Conservation (phyloP, 2,797 vertebrate species). For the Halcyon leucocephala region DNA sequence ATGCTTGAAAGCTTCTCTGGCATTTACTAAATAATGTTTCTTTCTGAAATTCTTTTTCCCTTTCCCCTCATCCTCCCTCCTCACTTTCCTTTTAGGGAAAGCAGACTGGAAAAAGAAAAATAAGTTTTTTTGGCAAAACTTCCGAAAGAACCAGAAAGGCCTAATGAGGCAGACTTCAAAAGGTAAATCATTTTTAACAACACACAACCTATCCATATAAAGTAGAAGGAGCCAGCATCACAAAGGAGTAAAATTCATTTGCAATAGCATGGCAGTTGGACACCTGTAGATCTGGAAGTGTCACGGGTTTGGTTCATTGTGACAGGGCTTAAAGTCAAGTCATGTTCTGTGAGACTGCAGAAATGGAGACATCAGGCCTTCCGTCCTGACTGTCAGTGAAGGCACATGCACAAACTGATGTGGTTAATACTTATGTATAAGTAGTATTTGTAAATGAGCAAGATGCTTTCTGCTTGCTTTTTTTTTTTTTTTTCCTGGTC, state of each 20-base stretch:
- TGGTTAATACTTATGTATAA: not conserved
- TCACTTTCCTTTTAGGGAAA: slow-evolving; percentile 84
- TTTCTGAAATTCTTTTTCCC: slow-evolving; percentile 1
- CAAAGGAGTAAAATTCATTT: not conserved
- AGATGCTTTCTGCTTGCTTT: not conserved
- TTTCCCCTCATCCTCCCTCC: not conserved
- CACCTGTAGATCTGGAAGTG: not conserved
- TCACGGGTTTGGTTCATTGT: not conserved
- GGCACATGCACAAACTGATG: not conserved
- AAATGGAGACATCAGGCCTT: not conserved
- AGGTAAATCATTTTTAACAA: slow-evolving; percentile 80
- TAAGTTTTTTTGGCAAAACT: slow-evolving; percentile 99
- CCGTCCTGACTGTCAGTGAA: not conserved
- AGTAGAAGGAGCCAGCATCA: not conserved
- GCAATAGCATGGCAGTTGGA: not conserved
- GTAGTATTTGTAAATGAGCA: not conserved
- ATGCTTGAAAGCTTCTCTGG: not conserved
- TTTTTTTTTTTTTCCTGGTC: not conserved
- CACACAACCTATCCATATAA: not conserved
- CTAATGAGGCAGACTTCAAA: slow-evolving; percentile 92
- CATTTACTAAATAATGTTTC: slow-evolving; percentile 62
- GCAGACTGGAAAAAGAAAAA: slow-evolving; percentile 98
- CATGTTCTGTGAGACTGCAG: not conserved
- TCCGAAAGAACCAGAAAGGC: slow-evolving; percentile 94
- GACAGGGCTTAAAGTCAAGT: not conserved